Evolutionary conservation across 1,140 invertebrate species (phyloP).

Genomic region (Planococcus citri): DNA sequence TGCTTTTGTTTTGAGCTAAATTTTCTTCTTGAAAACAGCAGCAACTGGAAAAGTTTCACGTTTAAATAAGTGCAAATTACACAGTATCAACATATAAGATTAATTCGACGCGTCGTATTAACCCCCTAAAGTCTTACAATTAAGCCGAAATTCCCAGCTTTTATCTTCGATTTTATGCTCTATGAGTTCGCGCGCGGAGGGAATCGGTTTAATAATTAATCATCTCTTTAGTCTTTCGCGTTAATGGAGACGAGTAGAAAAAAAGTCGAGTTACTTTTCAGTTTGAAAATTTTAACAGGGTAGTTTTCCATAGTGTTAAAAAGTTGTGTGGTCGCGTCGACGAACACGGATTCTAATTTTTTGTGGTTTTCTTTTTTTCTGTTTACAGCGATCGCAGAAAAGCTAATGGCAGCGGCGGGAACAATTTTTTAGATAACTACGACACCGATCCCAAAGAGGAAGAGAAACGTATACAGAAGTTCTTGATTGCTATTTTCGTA

Average conservation of each 20-base stretch:
- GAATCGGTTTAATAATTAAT: not conserved
- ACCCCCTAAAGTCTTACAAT: not conserved
- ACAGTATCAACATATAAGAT: not conserved
- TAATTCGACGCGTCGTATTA: not conserved
- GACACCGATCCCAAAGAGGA: not conserved
- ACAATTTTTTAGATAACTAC: slow-evolving; percentile 4
- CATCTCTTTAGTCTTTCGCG: no score
- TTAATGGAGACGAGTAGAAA: no score
- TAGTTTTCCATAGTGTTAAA: no score
- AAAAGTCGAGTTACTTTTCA: no score
- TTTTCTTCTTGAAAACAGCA: no score
- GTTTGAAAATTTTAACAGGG: no score
- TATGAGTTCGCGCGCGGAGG: not conserved
- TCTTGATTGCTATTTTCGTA: not conserved
- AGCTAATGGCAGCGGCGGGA: not conserved
- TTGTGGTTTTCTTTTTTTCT: not conserved
- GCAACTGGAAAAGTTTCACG: no score
- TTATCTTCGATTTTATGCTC: not conserved
- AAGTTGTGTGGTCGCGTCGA: no score
- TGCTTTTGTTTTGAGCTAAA: no score
- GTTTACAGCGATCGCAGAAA: not conserved
- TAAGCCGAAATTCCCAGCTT: not conserved
- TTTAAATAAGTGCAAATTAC: not conserved
- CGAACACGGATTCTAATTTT: no score
- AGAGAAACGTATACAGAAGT: not conserved